These are phyloP conservation scores for Sminthurides bifidus DNA, from an alignment of 1,140 invertebrate genomes.

Conservation along the genomic window DNA sequence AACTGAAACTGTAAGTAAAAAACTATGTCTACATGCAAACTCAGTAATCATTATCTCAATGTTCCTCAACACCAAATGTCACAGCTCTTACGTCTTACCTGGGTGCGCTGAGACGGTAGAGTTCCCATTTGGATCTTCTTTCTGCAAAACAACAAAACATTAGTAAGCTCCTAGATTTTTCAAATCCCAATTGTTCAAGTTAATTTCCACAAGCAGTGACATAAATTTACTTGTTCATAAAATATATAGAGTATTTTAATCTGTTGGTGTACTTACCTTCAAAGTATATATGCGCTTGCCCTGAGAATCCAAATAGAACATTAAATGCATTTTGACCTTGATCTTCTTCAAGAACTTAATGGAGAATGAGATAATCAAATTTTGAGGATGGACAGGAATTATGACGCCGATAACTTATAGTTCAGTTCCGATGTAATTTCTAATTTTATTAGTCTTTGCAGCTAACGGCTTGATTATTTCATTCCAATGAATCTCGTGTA, in stretches of 20 bases:
- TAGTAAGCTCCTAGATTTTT: neutral
- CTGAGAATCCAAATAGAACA: constrained; percentile 58
- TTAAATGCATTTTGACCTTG: constrained; percentile 66
- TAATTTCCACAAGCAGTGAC: too few species aligned
- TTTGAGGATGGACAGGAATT: too few species aligned
- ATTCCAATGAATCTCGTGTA: too few species aligned
- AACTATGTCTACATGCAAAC: too few species aligned
- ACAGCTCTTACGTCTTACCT: too few species aligned
- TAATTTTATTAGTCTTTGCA: too few species aligned
- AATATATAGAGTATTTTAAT: neutral
- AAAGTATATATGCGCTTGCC: constrained; percentile 59
- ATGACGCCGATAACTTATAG: too few species aligned
- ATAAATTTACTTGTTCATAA: constrained; percentile 2
- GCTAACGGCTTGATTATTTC: too few species aligned
- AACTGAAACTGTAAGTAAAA: too few species aligned
- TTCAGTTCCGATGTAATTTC: too few species aligned
- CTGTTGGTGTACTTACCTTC: constrained; percentile 43
- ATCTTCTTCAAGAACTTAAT: too few species aligned
- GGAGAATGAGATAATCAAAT: too few species aligned
- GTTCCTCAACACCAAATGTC: neutral
- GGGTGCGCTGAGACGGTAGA: constrained; percentile 82
- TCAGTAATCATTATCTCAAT: neutral
- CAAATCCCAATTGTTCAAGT: constrained; percentile 2
- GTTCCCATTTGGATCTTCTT: constrained; percentile 57
- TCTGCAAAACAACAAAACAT: constrained; percentile 43